phyloP scores from a whole-genome alignment of 2,888 invertebrate species.

The Melanophora roralis region DNA sequence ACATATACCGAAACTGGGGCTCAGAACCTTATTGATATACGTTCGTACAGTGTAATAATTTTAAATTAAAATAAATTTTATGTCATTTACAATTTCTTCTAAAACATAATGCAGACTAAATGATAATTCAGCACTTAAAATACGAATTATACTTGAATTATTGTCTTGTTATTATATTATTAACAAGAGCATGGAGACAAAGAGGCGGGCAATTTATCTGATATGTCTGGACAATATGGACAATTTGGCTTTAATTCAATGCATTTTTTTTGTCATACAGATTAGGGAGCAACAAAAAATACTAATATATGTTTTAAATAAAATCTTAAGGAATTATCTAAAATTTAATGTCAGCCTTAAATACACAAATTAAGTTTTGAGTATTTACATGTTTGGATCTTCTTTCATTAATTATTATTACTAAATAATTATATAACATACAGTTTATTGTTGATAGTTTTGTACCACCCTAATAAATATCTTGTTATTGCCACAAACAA shows the following conservation, averaged over 20 bases:
- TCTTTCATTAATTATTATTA: no score
- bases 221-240: conserved; percentile 56
- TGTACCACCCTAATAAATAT: conserved; percentile 5
- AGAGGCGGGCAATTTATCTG: conserved; percentile 42
- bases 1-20: no score
- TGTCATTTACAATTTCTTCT: neutral
- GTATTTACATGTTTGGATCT: no score
- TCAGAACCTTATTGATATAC: no score
- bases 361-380: no score
- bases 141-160: conserved; percentile 20
- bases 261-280: conserved; percentile 15
- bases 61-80: no score
- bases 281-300: neutral
- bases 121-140: conserved; percentile 7
- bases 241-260: conserved; percentile 56
- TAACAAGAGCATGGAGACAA: conserved; percentile 37
- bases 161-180: conserved; percentile 30
- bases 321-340: no score
- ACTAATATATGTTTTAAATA: no score
- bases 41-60: no score
- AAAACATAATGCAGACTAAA: neutral
- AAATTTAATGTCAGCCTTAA: no score
- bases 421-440: no score
- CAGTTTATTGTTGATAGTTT: neutral
- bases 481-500: conserved; percentile 31